Evolutionary conservation across 2,888 invertebrate genomes (phyloP), one percentile per base, ranked within the genome.

Genomic region (Agrotis ipsilon): DNA sequence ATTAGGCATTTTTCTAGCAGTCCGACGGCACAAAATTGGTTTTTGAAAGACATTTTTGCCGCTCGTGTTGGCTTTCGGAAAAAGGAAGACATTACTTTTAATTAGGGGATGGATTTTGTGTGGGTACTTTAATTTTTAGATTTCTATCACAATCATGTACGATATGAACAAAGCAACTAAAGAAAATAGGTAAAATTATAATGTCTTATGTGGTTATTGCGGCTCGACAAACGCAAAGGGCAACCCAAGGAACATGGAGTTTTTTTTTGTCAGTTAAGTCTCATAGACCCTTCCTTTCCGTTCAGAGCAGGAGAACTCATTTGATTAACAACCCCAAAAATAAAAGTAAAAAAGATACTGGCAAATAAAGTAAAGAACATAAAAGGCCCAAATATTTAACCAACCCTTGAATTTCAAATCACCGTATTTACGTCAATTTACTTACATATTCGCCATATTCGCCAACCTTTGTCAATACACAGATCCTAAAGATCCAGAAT

Each of bases 391-490:
- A 61, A 54, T 72, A 64, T 81, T 64, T 59, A 6, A 0, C 4
- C 48, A 24, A n/a, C 48, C 39, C 21, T 67, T 27, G 51, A 65
- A 78, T 77, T 54, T 27, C 46, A 85, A 84, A 82, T 62, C 58
- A 51, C 55, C 71, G 76, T 80, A 81, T 84, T 84, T 90, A 87
- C 87, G 86, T 84, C 87, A 90, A 88, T 90, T 89, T 90, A 91
- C 90, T 90, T 88, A 87, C 87, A 85, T 87, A 90, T 87, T n/a
- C n/a, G n/a, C n/a, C n/a, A 85, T 87, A 90, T 87, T 86, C 83
- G 24, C 19, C 87, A 87, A 86, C 87, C 90, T 91, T 81, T 90
- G 90, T 90, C 88, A 90, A 90, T 90, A 91, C 85, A 83, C 87
- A 86, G 89, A 90, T 89, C 89, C 84, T 80, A 88, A 86, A 83